A percentile compares a stretch with the other conserved stretches of the same genome.
phyloP scores from a whole-genome alignment of 2,888 invertebrate genomes.

The Callyntrura guangdongensis region DNA sequence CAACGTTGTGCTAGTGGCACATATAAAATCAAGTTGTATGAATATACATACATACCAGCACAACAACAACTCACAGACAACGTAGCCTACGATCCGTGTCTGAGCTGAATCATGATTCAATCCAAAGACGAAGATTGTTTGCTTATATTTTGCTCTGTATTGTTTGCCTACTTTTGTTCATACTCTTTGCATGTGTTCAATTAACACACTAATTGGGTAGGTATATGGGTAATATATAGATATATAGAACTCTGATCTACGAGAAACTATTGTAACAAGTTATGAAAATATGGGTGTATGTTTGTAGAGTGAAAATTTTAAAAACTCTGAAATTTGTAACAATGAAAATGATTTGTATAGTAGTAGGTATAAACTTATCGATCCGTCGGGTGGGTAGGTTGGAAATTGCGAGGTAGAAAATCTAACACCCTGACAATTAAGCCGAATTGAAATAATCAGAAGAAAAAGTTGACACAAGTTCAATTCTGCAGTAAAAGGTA shows the following conservation, averaged over 20 bases:
- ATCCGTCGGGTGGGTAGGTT: not conserved
- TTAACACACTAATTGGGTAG: conserved; percentile 12
- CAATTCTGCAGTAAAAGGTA: too few species aligned
- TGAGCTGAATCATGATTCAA: conserved; percentile 53
- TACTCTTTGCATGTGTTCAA: conserved; percentile 16
- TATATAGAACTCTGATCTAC: conserved; percentile 4
- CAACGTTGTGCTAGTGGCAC: conserved; percentile 56
- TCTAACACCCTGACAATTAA: conserved; percentile 33
- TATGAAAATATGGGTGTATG: too few species aligned
- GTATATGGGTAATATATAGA: not conserved
- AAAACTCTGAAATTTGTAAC: too few species aligned
- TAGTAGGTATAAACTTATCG: not conserved
- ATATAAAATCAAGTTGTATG: conserved; percentile 14
- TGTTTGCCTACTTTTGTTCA: conserved; percentile 46
- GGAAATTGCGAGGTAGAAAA: not conserved
- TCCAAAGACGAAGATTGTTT: conserved; percentile 44
- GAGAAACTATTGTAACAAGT: not conserved
- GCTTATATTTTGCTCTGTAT: conserved; percentile 39
- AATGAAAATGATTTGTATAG: not conserved
- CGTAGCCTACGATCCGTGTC: conserved; percentile 10
- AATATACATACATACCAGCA: conserved; percentile 4
- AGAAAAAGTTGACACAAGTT: not conserved
- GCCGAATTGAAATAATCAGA: conserved; percentile 21
- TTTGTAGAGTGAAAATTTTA: not conserved
- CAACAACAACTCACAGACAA: conserved; percentile 40